Conservation (phyloP, 2,888 invertebrate genomes). For the Acleris cristana region DNA sequence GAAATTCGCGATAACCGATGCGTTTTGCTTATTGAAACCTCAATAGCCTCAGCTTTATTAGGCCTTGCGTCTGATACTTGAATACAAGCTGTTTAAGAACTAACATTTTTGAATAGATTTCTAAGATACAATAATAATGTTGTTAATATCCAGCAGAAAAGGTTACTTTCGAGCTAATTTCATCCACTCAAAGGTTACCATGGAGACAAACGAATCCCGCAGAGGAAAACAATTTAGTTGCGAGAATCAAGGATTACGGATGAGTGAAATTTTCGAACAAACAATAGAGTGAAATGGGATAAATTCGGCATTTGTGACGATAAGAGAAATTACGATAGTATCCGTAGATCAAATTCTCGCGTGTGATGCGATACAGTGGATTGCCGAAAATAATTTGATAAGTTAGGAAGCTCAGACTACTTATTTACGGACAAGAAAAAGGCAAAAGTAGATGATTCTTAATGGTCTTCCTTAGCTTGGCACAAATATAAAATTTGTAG, state of each 20-base stretch:
- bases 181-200: neutral
- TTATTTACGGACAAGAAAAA: constrained; percentile 43
- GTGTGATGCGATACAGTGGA: constrained; percentile 7
- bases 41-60: neutral
- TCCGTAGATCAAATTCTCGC: constrained; percentile 12
- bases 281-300: constrained; percentile 16
- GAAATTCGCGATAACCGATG: constrained; percentile 63
- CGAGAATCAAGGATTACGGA: neutral
- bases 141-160: no score
- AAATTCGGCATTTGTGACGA: neutral
- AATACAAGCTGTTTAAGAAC: no score
- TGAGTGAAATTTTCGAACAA: constrained; percentile 23
- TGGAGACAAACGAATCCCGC: neutral
- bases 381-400: constrained; percentile 23
- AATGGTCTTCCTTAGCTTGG: constrained; percentile 23
- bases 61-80: neutral
- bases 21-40: constrained; percentile 48
- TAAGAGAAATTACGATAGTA: constrained; percentile 13
- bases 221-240: constrained; percentile 3
- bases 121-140: no score
- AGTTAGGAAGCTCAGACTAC: constrained; percentile 23
- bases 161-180: neutral
- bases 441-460: constrained; percentile 54
- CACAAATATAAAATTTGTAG: constrained; percentile 17
- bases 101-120: no score